phyloP scores from a whole-genome alignment of 1,140 invertebrate species.

The Platorchestia sp. region DNA sequence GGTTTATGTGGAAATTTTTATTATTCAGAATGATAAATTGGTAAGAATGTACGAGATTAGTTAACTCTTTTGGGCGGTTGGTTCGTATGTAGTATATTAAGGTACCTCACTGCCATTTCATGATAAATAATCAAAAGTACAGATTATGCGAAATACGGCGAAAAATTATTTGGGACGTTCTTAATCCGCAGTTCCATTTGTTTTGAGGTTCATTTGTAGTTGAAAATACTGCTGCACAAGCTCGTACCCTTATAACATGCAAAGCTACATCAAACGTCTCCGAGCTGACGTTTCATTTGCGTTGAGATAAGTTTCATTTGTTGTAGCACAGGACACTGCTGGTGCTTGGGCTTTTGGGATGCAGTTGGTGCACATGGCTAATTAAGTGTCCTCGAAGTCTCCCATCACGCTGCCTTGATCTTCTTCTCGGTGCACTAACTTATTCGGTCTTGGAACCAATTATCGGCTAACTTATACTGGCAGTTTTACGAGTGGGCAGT shows the following conservation, averaged over 20 bases:
- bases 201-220: not conserved
- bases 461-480: constrained; percentile 32
- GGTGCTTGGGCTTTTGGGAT: not conserved
- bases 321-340: not conserved
- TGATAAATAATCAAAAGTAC: not conserved
- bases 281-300: not conserved
- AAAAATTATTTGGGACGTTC: no score
- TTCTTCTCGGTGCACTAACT: not conserved
- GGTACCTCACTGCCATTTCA: not conserved
- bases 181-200: not conserved
- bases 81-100: not conserved
- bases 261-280: not conserved
- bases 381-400: constrained; percentile 14
- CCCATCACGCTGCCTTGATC: not conserved
- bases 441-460: constrained; percentile 38
- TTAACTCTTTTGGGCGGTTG: not conserved
- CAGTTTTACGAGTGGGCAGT: constrained; percentile 28
- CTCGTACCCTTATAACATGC: not conserved
- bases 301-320: not conserved
- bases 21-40: no score
- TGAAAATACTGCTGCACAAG: not conserved
- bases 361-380: constrained; percentile 11
- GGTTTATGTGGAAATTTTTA: no score
- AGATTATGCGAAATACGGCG: no score
- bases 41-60: not conserved